Conservation (phyloP, 2,888 invertebrate genomes). For the Syrista parreyssii region DNA sequence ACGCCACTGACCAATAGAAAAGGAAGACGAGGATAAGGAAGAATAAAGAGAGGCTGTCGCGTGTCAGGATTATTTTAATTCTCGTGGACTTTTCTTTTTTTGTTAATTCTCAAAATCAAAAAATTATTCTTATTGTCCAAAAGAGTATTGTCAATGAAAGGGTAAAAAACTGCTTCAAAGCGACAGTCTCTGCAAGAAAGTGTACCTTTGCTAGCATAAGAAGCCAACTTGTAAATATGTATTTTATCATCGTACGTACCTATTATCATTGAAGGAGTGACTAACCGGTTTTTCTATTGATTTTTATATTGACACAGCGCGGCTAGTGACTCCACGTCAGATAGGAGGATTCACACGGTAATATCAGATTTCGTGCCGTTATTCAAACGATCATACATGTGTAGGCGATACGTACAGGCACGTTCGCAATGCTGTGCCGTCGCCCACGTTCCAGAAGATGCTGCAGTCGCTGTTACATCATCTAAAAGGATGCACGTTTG, state of each 20-base stretch:
- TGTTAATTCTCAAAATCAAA: background rate
- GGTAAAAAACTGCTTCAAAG: background rate
- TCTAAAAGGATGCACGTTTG: background rate
- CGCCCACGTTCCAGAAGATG: background rate
- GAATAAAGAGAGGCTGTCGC: background rate
- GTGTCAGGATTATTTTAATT: background rate
- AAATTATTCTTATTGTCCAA: background rate
- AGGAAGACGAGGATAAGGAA: background rate
- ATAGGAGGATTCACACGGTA: background rate
- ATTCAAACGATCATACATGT: background rate
- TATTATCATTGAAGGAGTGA: background rate
- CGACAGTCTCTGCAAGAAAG: background rate
- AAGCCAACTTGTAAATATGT: constrained; percentile 39
- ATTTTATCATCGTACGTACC: constrained; percentile 27
- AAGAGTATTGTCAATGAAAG: background rate
- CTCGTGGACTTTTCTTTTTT: background rate
- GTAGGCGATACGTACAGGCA: background rate
- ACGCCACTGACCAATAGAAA: background rate
- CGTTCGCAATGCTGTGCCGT: background rate
- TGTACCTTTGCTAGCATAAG: constrained; percentile 21
- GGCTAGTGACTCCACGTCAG: background rate
- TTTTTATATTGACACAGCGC: background rate
- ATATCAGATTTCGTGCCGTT: background rate
- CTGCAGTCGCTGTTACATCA: background rate
- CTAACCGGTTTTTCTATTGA: constrained; percentile 10